Base-by-base conservation (phyloP, 2,113 vertebrate species). In the Rhinolophus ferrumequinum region DNA sequence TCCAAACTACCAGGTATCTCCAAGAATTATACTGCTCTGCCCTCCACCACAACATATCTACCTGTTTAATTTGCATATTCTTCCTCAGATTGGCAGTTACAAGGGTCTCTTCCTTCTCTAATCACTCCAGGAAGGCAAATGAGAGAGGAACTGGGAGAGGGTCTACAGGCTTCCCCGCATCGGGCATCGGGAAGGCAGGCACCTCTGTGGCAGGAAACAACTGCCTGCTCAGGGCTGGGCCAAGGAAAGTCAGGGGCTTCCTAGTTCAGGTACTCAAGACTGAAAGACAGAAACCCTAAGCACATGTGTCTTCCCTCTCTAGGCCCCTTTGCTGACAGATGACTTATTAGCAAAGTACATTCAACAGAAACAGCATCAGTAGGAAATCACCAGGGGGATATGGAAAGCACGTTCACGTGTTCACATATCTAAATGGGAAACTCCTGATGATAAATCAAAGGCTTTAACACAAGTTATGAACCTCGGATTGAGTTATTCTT, bases 391-490 rank as follows among this genome's bases (percentile, higher is more conserved):
- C 24, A 91, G 64, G 38, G 60, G 35, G 54, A 18, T 35, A 62
- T 3, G 18, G 26, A 88, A 76, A 54, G 30, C 5, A 44, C 8
- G 54, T 54, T 22, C 60, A 67, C 11, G 3, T 16, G 54, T 50
- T 18, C 60, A 67, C 14, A 3, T 16, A 58, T 62, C 41, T 70
- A 81, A 89, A 56, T 30, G 33, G 73, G 30, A 82, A 94, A 44
- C 22, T 47, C 69, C 35, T 56, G 35, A 33, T 54, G 35, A 88
- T 79, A 82, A 86, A 72, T 56, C 50, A 38, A 87, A 94, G 80
- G 41, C 69, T 77, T 88, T 76, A 33, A 54, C 35, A 47, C 33
- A 87, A 56, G 22, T 80, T 50, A 14, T 56, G n/a, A 83, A 83
- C 4, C 14, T 81, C 18, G 15, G 26, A 38, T 28, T 35, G 69